Evolutionary conservation across 2,888 invertebrate species (phyloP).

Genomic region (Chrysodeixis includens): DNA sequence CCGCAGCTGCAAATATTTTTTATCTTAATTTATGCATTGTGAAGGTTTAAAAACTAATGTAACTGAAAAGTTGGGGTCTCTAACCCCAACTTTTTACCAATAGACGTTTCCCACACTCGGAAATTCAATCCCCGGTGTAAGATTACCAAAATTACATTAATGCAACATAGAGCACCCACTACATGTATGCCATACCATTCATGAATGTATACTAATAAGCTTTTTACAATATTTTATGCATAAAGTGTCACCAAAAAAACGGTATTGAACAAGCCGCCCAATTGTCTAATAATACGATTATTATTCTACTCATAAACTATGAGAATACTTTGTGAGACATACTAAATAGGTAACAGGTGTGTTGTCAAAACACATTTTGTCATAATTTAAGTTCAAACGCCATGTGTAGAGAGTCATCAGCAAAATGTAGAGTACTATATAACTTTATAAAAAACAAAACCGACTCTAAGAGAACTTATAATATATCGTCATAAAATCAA

Average conservation of each 20-base stretch:
- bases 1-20: too few relatives aligned
- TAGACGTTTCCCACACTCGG: too few relatives aligned
- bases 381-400: too few relatives aligned
- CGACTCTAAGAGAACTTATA: too few relatives aligned
- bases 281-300: conserved; percentile 2
- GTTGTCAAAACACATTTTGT: neutral
- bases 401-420: too few relatives aligned
- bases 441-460: too few relatives aligned
- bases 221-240: neutral
- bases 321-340: neutral
- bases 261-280: conserved; percentile 3
- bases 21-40: too few relatives aligned
- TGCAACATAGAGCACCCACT: neutral
- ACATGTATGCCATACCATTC: neutral
- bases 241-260: neutral
- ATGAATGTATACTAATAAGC: neutral
- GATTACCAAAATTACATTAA: neutral
- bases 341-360: neutral
- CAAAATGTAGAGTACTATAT: too few relatives aligned
- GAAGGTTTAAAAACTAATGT: too few relatives aligned
- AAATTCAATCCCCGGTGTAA: neutral
- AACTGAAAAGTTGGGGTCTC: too few relatives aligned
- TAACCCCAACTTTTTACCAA: too few relatives aligned
- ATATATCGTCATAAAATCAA: too few relatives aligned
- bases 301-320: neutral